Evolutionary conservation across 2,797 vertebrate genomes (phyloP).

Genomic region (Anniella stebbinsi): DNA sequence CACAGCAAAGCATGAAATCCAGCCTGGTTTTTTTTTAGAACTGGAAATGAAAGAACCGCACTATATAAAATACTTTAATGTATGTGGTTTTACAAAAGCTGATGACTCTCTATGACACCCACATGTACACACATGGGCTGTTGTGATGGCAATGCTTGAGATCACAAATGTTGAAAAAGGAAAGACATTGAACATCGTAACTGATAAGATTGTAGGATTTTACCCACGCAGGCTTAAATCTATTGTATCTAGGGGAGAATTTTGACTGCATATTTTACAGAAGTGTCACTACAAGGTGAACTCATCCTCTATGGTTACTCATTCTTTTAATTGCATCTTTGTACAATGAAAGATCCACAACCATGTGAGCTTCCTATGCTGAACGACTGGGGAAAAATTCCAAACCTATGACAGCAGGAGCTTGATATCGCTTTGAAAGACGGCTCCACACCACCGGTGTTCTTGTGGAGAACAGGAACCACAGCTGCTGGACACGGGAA

Average conservation of each 20-base stretch:
- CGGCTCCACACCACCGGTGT: neutral
- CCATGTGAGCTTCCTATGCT: neutral
- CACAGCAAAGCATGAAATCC: neutral
- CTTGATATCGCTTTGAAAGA: neutral
- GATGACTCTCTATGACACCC: neutral
- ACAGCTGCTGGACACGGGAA: neutral
- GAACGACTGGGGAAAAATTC: neutral
- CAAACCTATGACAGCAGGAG: neutral
- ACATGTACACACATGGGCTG: neutral
- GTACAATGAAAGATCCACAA: neutral
- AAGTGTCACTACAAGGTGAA: neutral
- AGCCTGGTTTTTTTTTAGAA: conserved; percentile 16
- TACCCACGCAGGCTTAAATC: neutral
- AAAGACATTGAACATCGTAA: neutral
- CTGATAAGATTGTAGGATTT: neutral
- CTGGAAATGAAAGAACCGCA: conserved; percentile 4
- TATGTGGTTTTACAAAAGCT: neutral
- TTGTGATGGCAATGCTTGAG: neutral
- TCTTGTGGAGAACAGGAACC: neutral
- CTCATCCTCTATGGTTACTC: neutral
- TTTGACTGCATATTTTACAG: neutral
- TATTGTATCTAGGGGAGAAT: neutral
- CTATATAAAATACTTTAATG: neutral
- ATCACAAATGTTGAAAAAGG: neutral
- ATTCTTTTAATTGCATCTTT: neutral